These are phyloP conservation scores for Brachyhypopomus occidentalis DNA, from an alignment of 2,113 vertebrate genomes.

Conservation along the genomic window DNA sequence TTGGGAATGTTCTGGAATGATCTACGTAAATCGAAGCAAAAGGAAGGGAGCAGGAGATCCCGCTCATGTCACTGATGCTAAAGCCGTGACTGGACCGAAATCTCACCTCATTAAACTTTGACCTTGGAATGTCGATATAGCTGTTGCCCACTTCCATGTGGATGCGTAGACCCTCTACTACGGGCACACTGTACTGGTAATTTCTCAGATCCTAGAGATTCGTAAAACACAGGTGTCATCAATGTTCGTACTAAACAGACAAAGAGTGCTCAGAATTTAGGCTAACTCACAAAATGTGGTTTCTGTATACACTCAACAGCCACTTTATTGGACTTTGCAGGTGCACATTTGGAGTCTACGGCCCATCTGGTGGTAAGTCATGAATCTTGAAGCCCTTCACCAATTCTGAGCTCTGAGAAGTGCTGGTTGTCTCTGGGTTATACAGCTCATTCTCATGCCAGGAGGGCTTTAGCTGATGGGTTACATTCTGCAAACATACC, in stretches of 20 bases:
- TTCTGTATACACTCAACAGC: not conserved
- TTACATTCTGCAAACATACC: too few species aligned
- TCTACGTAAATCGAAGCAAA: too few species aligned
- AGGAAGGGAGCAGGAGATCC: too few species aligned
- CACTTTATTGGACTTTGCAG: too few species aligned
- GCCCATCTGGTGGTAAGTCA: too few species aligned
- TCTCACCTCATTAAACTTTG: conserved; percentile 84
- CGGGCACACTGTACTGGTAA: conserved; percentile 89
- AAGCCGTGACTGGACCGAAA: not conserved
- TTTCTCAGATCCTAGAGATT: conserved; percentile 86
- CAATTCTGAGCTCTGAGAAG: too few species aligned
- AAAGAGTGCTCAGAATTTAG: not conserved
- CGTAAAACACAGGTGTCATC: not conserved
- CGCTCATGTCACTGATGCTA: too few species aligned
- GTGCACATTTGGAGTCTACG: too few species aligned
- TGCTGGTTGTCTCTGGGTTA: too few species aligned
- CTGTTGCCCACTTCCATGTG: conserved; percentile 95
- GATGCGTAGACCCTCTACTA: conserved; percentile 85
- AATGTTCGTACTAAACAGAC: not conserved
- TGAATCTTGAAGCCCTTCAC: too few species aligned
- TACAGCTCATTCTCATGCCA: too few species aligned
- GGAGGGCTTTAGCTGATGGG: too few species aligned
- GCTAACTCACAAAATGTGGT: not conserved
- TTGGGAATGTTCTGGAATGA: not conserved
- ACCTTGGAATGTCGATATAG: conserved; percentile 89